Conservation (phyloP, 2,113 vertebrate species). For the Sturnus vulgaris region DNA sequence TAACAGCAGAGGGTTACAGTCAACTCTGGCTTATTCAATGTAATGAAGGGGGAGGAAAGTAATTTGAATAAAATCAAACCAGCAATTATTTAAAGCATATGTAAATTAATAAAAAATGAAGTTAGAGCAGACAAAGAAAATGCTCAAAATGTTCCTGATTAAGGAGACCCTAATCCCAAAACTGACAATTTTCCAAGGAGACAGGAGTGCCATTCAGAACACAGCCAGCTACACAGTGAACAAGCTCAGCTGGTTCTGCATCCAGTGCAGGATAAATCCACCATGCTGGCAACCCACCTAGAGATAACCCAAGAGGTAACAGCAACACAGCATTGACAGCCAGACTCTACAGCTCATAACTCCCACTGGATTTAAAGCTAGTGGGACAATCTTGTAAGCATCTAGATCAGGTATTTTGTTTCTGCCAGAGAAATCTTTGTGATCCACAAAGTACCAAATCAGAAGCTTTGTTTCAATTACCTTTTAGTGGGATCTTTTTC, state of each 20-base stretch:
- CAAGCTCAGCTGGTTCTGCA: background rate
- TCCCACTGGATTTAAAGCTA: background rate
- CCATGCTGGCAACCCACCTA: background rate
- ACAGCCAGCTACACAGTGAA: background rate
- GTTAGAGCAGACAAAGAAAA: background rate
- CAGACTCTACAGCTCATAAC: background rate
- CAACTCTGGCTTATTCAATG: background rate
- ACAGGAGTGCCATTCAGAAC: background rate
- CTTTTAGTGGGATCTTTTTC: background rate
- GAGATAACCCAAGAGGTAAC: background rate
- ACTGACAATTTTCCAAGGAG: background rate
- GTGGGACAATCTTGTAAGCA: background rate
- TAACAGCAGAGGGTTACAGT: background rate
- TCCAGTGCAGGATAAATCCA: background rate
- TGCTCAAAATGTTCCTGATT: background rate
- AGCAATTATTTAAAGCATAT: background rate
- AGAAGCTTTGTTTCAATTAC: background rate
- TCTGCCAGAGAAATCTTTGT: background rate
- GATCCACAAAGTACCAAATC: background rate
- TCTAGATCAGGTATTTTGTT: background rate
- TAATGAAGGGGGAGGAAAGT: background rate
- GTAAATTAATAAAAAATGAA: background rate
- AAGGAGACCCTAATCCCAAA: background rate
- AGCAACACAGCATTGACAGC: background rate
- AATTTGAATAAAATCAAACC: background rate